phyloP scores from a whole-genome alignment of 2,888 invertebrate species.

The Drosophila atripex region DNA sequence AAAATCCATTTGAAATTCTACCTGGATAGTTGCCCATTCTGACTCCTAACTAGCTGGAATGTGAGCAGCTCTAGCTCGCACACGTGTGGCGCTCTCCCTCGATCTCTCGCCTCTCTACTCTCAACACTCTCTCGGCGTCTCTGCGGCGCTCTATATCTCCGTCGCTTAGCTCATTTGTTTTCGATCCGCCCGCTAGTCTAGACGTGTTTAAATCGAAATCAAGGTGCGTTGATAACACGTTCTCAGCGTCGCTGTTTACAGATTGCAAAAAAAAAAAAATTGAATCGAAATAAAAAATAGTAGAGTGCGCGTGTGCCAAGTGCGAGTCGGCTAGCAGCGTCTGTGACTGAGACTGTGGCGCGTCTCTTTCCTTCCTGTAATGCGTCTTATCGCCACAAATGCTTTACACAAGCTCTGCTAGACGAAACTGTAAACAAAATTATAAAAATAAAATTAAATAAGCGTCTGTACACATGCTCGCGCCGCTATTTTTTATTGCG shows the following conservation, averaged over 20 bases:
- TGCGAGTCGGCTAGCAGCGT: too few species aligned
- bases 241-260: conserved; percentile 17
- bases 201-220: conserved; percentile 56
- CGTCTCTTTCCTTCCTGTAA: conserved; percentile 30
- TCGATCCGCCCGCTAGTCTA: conserved; percentile 68
- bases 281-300: conserved; percentile 17
- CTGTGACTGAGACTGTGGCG: conserved; percentile 7
- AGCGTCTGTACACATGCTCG: conserved; percentile 25
- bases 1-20: background rate
- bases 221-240: conserved; percentile 69
- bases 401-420: conserved; percentile 46
- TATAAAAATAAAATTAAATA: conserved; percentile 49
- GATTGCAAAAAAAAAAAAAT: conserved; percentile 12
- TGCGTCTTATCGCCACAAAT: conserved; percentile 53
- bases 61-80: conserved; percentile 16
- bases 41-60: background rate
- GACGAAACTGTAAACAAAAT: conserved; percentile 69
- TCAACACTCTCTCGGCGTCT: conserved; percentile 2
- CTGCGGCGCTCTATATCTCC: background rate
- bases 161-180: conserved; percentile 52
- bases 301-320: conserved; percentile 50
- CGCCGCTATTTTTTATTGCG: conserved; percentile 58
- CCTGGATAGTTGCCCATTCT: background rate
- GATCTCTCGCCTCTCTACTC: background rate
- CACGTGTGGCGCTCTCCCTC: conserved; percentile 60